Evolutionary conservation across 1,140 invertebrate genomes (phyloP), one percentile per base, ranked within the genome.

Genomic region (Gryon sp.): DNA sequence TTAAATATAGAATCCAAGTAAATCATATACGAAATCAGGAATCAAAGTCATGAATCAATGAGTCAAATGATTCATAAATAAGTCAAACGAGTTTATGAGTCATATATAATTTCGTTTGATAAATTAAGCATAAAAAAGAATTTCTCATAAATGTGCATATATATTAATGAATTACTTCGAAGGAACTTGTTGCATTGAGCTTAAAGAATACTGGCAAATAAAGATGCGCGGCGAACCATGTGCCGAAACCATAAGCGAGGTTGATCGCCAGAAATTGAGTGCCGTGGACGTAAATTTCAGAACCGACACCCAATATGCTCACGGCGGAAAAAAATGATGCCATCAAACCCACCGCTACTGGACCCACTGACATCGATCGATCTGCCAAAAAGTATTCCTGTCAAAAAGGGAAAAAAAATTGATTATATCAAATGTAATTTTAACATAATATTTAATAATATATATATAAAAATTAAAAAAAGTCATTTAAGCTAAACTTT

Each of bases 261-360:
- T 96, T 96, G 22, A 97, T 96, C 9, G 95, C 87, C 0, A 94
- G 90, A 87, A 96, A 97, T 82, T 95, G 93, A 48, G 94, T 94
- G 24, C 96, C 95, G 84, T 92, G 93, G 62, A 90, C 91, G 84
- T 97, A 97, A 85, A 93, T 96, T 87, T 97, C 96, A 19, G 94
- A 92, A 1, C 94, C 93, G 0, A 97, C 93, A n/a, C 97, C 97
- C 4, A 98, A 89, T 18, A 98, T 87, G 8, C 96, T 97, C 12
- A 98, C 93, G 11, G 97, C 96, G 1, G 96, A 98, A 93, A 98
- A 96, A 83, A 98, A 98, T 63, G 95, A 97, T n/a, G 96, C 95
- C 94, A 96, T 96, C 7, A 97, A 86, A 9, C 94, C 96, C 65
- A 97, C 93, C 2, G 95, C 94, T 0, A 97, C 95, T 0, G 96